Evolutionary conservation across 2,797 vertebrate species (phyloP).

Genomic region (Paratrypauchen microcephalus): DNA sequence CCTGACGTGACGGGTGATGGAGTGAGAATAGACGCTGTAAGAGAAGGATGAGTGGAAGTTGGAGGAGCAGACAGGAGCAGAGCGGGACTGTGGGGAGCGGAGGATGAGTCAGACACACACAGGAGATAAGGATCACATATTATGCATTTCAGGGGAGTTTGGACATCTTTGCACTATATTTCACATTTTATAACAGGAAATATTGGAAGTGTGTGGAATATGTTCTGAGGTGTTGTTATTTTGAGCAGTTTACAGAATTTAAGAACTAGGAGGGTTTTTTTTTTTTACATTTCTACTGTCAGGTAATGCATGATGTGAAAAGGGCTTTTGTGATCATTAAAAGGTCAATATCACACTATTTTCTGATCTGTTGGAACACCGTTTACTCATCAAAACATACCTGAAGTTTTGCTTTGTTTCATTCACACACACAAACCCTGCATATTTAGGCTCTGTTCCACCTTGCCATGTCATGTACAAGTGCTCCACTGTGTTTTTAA

Average conservation of each 20-base stretch:
- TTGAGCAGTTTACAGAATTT: background rate
- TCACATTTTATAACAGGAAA: background rate
- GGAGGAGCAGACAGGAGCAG: background rate
- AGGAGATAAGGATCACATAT: background rate
- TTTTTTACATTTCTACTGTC: too few relatives aligned
- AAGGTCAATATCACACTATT: too few relatives aligned
- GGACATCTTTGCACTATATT: background rate
- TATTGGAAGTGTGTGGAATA: background rate
- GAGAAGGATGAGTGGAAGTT: background rate
- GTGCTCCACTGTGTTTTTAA: too few relatives aligned
- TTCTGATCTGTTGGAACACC: too few relatives aligned
- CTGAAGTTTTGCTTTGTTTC: too few relatives aligned
- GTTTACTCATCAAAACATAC: too few relatives aligned
- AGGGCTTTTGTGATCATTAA: too few relatives aligned
- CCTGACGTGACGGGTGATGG: constrained; percentile 20
- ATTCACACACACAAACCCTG: too few relatives aligned
- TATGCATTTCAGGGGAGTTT: background rate
- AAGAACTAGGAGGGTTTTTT: too few relatives aligned
- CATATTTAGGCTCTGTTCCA: too few relatives aligned
- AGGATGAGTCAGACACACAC: constrained; percentile 35
- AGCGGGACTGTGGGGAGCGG: constrained; percentile 34
- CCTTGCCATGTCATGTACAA: too few relatives aligned
- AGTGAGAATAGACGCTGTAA: background rate
- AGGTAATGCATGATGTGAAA: too few relatives aligned
- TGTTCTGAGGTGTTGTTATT: background rate